Base-by-base conservation (phyloP, 2,113 vertebrate species). In the Cololabis saira region DNA sequence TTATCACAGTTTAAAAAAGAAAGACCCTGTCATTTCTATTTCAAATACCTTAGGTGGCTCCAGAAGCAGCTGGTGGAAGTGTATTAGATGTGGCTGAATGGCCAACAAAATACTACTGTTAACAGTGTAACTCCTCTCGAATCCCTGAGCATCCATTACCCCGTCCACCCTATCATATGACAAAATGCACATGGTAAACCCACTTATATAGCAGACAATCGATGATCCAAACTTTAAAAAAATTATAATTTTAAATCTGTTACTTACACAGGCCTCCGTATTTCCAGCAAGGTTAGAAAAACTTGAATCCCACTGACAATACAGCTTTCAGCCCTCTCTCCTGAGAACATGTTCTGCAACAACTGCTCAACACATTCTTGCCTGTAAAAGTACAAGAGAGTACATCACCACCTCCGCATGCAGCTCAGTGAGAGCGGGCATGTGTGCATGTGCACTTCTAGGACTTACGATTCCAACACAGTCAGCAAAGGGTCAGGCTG, bases 61-160 rank as follows among this genome's bases (percentile, higher is more conserved):
- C 85, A 97, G 93, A 74, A 99, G 95, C n/a, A 99, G 94, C 76
- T 96, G 94, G 81, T 99, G 97, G 91, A 98, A 98, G 83, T 99
- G 95, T 85, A 91, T 95, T 68, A 99, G 91, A 64, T 96, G 91
- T 1, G 96, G 96, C 78, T 96, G 90, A 15, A 99, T 96, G 47
- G 95, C 96, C 3, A 90, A 86, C 15, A 98, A 78, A 82, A 99
- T 92, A 81, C 95, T 94, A 91, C 93, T 94, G 78, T 90, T 97
- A 88, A 97, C 93, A 74, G 94, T 87, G 86, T 93, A 93, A 71
- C 90, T 91, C 79, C 85, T 90, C 68, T 92, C 96, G 83, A 90
- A 91, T 45, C 88, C 90, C 80, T 90, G 90, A 80, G 87, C 85
- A 76, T 98, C 90, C 88, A 90, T 88, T 13, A 92, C 65, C 53